These are phyloP conservation scores for Ceratotherium simum DNA, from an alignment of 2,113 vertebrate genomes.

Conservation along the genomic window DNA sequence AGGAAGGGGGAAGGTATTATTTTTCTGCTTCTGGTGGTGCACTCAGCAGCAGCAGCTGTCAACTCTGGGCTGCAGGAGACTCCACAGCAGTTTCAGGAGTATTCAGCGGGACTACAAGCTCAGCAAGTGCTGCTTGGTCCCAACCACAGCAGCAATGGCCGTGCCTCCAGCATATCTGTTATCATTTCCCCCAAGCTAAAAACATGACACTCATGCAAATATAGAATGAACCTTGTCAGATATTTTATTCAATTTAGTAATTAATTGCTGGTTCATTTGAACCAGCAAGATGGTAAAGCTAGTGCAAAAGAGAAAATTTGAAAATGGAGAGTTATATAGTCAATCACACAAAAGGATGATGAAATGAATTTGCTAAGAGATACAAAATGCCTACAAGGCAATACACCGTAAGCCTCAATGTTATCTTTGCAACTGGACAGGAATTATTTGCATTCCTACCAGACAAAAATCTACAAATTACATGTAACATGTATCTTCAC, in stretches of 20 bases:
- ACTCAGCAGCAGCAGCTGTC: background rate
- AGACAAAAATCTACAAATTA: slow-evolving; percentile 23
- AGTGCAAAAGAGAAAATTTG: slow-evolving; percentile 4
- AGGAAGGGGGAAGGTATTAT: background rate
- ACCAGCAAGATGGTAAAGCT: background rate
- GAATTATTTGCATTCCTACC: background rate
- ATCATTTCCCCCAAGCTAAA: background rate
- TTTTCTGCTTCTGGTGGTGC: background rate
- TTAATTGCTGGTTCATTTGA: no score
- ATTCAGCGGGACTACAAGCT: background rate
- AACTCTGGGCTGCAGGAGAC: background rate
- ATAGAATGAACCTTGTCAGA: background rate
- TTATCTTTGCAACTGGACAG: background rate
- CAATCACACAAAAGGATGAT: background rate
- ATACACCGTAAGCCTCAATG: background rate
- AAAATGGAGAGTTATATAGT: background rate
- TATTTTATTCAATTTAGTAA: background rate
- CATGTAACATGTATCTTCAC: background rate
- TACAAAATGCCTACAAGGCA: background rate
- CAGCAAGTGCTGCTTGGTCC: background rate
- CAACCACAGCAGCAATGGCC: background rate
- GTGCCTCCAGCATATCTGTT: background rate
- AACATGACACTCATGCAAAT: background rate
- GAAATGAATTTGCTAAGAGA: slow-evolving; percentile 37
- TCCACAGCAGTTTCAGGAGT: background rate